Conservation (phyloP, 2,113 vertebrate genomes). For the Daubentonia madagascariensis region DNA sequence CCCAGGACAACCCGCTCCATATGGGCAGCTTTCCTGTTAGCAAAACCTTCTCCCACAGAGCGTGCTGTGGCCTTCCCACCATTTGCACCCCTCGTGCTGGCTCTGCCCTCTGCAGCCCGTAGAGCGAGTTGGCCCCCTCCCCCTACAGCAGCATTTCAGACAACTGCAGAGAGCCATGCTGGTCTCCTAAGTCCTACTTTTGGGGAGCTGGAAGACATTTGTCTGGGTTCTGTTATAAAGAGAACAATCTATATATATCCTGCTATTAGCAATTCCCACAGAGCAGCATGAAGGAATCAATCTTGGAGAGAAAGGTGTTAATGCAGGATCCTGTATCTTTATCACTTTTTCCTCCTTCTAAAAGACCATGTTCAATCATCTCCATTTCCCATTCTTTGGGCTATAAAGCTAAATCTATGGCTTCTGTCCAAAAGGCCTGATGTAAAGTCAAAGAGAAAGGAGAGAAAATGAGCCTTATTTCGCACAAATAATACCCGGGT, state of each 20-base stretch:
- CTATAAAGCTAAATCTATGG: slow-evolving; percentile 56
- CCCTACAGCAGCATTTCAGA: fast-evolving
- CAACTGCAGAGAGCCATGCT: background rate
- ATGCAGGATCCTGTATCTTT: slow-evolving; percentile 64
- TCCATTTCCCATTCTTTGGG: slow-evolving; percentile 46
- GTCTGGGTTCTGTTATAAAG: background rate
- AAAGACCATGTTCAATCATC: slow-evolving; percentile 67
- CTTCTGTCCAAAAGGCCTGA: slow-evolving; percentile 61
- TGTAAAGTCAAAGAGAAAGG: slow-evolving; percentile 22
- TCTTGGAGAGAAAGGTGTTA: slow-evolving; percentile 57
- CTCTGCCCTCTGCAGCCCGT: background rate
- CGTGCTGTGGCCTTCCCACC: background rate
- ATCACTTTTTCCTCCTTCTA: slow-evolving; percentile 59
- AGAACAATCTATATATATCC: slow-evolving; percentile 44
- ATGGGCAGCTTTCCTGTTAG: background rate
- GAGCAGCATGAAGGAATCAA: slow-evolving; percentile 41
- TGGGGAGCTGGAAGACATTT: background rate
- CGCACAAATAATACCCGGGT: background rate
- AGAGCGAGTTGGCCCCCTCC: background rate
- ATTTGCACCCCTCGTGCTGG: background rate
- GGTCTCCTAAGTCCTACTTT: background rate
- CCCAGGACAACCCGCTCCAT: background rate
- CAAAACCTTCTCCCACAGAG: background rate
- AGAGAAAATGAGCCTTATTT: slow-evolving; percentile 45
- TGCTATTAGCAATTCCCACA: slow-evolving; percentile 58